phyloP scores from a whole-genome alignment of 2,888 invertebrate genomes.

The Pandemis cinnamomeana region DNA sequence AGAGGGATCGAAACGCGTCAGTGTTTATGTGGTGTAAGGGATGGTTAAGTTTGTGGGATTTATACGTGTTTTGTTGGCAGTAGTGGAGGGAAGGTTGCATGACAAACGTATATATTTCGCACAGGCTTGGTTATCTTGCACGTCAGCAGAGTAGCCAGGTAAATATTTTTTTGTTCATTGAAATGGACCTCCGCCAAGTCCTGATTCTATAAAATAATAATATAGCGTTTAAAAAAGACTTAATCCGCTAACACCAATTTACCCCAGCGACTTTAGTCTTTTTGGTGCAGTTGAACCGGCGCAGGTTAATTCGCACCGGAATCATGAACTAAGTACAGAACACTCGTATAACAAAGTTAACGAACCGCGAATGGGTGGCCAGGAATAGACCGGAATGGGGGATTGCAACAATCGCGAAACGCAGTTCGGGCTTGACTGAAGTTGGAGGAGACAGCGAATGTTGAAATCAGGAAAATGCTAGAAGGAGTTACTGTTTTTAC shows the following conservation, averaged over 20 bases:
- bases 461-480: no score
- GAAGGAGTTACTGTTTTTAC: neutral
- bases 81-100: no score
- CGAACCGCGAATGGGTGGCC: conserved; percentile 79
- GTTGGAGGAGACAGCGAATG: conserved; percentile 13
- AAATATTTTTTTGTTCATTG: no score
- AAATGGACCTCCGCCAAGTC: no score
- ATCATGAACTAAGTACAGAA: conserved; percentile 74
- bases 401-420: conserved; percentile 79
- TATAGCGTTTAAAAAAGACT: neutral
- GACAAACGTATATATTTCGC: no score
- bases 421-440: conserved; percentile 56
- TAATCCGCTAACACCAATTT: neutral
- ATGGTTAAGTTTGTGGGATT: no score
- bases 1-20: no score
- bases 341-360: conserved; percentile 79
- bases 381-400: conserved; percentile 73
- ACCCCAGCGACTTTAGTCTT: conserved; percentile 13
- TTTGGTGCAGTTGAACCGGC: conserved; percentile 45
- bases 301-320: conserved; percentile 57
- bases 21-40: no score
- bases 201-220: no score
- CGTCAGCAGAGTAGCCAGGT: no score
- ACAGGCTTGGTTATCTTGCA: no score
- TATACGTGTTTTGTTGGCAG: no score